phyloP scores from a whole-genome alignment of 2,797 vertebrate genomes.

The Heteromormyrus szaboi region DNA sequence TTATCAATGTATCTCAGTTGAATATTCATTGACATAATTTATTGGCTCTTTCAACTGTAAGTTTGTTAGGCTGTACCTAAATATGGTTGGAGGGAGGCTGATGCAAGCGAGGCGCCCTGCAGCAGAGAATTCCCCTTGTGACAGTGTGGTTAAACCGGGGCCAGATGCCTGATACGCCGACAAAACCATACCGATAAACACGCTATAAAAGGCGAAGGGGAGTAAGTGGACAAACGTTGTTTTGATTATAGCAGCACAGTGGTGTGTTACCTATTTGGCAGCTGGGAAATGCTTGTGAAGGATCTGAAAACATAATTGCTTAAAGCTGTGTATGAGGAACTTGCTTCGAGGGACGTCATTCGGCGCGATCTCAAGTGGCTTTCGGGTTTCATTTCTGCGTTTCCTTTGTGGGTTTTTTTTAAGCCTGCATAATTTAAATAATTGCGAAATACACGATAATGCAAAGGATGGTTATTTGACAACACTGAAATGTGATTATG shows the following conservation, averaged over 20 bases:
- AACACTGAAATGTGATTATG: neutral
- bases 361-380: conserved; percentile 21
- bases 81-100: neutral
- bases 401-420: neutral
- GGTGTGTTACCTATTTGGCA: conserved; percentile 24
- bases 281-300: conserved; percentile 48
- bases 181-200: neutral
- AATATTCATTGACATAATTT: neutral
- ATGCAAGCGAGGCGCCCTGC: neutral
- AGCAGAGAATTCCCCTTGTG: neutral
- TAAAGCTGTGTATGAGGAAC: conserved; percentile 48
- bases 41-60: neutral
- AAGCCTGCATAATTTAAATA: neutral
- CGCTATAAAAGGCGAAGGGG: neutral
- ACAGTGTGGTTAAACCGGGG: neutral
- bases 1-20: neutral
- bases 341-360: conserved; percentile 25
- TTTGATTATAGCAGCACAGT: conserved; percentile 11
- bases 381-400: neutral
- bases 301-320: conserved; percentile 54
- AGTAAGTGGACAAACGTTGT: neutral
- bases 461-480: neutral
- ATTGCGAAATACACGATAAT: neutral
- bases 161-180: conserved; percentile 8
- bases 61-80: neutral